These are phyloP conservation scores for Orgyia antiqua DNA, from an alignment of 2,888 invertebrate species.

Conservation along the genomic window DNA sequence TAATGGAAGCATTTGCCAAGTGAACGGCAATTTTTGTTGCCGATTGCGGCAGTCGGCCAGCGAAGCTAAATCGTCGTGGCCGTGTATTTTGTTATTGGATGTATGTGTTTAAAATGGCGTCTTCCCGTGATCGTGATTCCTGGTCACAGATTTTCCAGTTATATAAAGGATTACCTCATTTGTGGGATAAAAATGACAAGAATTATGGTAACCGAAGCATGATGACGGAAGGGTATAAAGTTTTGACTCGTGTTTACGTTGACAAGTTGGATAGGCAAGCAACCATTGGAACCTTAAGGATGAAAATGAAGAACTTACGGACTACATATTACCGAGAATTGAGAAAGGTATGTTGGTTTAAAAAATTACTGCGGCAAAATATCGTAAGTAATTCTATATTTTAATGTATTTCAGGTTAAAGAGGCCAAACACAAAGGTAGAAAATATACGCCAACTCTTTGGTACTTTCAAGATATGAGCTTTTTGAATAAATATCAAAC, in stretches of 20 bases:
- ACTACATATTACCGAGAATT: slow-evolving; percentile 8
- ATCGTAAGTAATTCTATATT: neutral
- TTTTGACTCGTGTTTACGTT: slow-evolving; percentile 5
- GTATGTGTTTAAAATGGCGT: slow-evolving; percentile 2
- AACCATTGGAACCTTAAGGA: slow-evolving; percentile 1
- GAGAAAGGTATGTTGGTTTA: slow-evolving; percentile 4
- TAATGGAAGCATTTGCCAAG: slow-evolving; percentile 1
- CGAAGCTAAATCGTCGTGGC: slow-evolving; percentile 1
- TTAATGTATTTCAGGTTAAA: slow-evolving; percentile 2
- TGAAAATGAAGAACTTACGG: slow-evolving; percentile 9
- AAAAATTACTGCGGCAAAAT: neutral
- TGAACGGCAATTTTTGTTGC: slow-evolving; percentile 7
- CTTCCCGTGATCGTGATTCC: slow-evolving; percentile 4
- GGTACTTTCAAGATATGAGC: slow-evolving; percentile 6
- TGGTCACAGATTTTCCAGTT: slow-evolving; percentile 8
- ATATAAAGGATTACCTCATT: slow-evolving; percentile 5
- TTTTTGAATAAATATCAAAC: slow-evolving; percentile 1
- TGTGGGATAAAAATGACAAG: slow-evolving; percentile 7
- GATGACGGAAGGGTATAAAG: slow-evolving; percentile 7
- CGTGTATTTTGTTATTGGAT: too few relatives aligned
- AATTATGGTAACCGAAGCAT: slow-evolving; percentile 6
- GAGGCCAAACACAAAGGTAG: slow-evolving; percentile 1
- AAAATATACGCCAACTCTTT: slow-evolving; percentile 6
- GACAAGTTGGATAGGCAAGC: slow-evolving; percentile 4
- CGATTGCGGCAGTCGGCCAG: slow-evolving; percentile 5